Evolutionary conservation across 1,140 invertebrate species (phyloP).

Genomic region (Caligus rogercresseyi): DNA sequence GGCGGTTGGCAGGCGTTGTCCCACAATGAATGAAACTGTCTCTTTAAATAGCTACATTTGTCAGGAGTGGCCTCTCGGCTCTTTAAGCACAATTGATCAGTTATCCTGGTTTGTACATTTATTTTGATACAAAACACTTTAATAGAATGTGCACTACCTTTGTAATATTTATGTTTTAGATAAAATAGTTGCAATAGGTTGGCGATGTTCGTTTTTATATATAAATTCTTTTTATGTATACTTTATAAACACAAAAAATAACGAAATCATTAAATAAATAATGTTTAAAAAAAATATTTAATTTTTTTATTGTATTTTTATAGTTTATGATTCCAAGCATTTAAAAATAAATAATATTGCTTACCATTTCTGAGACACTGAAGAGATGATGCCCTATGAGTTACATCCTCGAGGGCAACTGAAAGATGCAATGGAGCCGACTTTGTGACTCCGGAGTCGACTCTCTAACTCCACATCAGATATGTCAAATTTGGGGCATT

Average conservation of each 20-base stretch:
- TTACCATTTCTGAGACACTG: neutral
- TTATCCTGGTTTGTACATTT: too few relatives aligned
- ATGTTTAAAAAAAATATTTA: neutral
- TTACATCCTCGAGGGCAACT: slow-evolving; percentile 18
- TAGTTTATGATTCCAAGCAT: neutral
- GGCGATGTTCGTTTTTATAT: neutral
- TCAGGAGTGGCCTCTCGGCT: too few relatives aligned
- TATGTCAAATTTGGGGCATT: slow-evolving; percentile 14
- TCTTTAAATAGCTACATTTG: too few relatives aligned
- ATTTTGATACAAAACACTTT: too few relatives aligned
- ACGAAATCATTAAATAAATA: neutral
- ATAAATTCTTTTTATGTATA: neutral
- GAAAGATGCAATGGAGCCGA: slow-evolving; percentile 20
- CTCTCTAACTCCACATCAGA: slow-evolving; percentile 17
- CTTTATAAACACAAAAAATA: neutral
- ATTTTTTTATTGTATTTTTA: neutral
- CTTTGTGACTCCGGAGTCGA: neutral
- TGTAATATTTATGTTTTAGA: too few relatives aligned
- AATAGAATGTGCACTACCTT: too few relatives aligned
- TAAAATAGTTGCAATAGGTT: neutral
- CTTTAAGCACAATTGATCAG: too few relatives aligned
- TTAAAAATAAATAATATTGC: slow-evolving; percentile 12
- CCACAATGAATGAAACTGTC: neutral
- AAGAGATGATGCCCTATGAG: neutral
- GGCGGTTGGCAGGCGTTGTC: neutral